Base-by-base conservation (phyloP, 2,888 invertebrate genomes). In the Tenthredo notha region DNA sequence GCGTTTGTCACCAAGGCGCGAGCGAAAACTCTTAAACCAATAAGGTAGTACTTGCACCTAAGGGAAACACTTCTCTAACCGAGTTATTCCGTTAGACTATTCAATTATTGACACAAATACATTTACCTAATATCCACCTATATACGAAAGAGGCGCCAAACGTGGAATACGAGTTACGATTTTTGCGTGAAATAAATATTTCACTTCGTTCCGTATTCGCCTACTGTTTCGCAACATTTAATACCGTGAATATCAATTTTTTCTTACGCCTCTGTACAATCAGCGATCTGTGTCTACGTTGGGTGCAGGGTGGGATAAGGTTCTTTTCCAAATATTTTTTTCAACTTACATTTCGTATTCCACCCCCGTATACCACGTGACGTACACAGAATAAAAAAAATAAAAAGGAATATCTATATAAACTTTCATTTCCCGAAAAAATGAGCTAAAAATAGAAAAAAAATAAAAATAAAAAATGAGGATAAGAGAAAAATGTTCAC, bases 191-290 rank as follows among this genome's bases (percentile, higher is more conserved):
- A 80, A 37, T 40, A 50, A 47, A 43, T 21, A 15, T 47, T 29
- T 12, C 54, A 5, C 61, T 9, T 40, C 37, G 2, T 33, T 80
- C n/a, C 25, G 58, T 61, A 80, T 80, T 80, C 40, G n/a, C 40
- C 4, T 7, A 33, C 12, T 40, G n/a, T 61, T 80, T 80, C 80
- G 40, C 37, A 37, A 40, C 58, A 40, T 40, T 61, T 80, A 80
- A 58, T 80, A 80, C 25, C 61, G 25, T 61, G 80, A 80, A 80
- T 80, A 37, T 80, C 80, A 80, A 80, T 80, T 58, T 61, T 61
- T 40, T 58, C 72, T 25, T 58, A 80, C 61, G 37, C 61, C 80
- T 80, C 58, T 80, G 80, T 61, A 80, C 80, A 61, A 80, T 61
- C 80, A 80, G 10, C 58, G 61, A 40, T 40, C 77, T 21, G 58